Evolutionary conservation across 1,140 invertebrate species (phyloP).

Genomic region (Pygmarrhopalites habei): DNA sequence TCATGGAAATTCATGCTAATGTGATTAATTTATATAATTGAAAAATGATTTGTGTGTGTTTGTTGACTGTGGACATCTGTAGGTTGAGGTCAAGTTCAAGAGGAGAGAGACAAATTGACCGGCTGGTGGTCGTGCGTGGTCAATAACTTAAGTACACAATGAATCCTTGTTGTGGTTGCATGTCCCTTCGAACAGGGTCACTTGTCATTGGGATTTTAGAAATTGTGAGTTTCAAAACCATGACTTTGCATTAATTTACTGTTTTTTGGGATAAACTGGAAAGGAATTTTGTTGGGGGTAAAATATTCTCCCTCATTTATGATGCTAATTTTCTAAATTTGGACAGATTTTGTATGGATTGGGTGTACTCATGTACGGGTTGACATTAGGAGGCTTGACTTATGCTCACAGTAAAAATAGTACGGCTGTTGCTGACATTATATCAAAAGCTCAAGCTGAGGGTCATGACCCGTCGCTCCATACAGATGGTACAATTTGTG

Average conservation of each 20-base stretch:
- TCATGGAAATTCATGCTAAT: too few species aligned
- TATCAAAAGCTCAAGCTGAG: neutral
- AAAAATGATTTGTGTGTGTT: too few species aligned
- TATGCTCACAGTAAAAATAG: neutral
- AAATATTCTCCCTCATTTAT: neutral
- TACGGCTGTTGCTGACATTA: neutral
- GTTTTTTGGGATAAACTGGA: neutral
- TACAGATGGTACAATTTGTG: neutral
- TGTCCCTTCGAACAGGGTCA: neutral
- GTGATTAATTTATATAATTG: too few species aligned
- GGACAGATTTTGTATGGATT: neutral
- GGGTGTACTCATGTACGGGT: neutral
- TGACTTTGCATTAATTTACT: neutral
- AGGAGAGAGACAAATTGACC: too few species aligned
- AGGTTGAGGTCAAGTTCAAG: too few species aligned
- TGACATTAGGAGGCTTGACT: neutral
- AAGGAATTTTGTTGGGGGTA: neutral
- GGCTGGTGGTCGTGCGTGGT: too few species aligned
- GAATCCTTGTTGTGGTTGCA: neutral
- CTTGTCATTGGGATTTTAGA: neutral
- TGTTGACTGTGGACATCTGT: too few species aligned
- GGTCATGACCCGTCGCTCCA: neutral
- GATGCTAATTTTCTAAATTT: neutral
- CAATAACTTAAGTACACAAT: too few species aligned
- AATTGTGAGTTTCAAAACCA: neutral